Conservation (phyloP, 2,113 vertebrate species). For the Crocuta crocuta region DNA sequence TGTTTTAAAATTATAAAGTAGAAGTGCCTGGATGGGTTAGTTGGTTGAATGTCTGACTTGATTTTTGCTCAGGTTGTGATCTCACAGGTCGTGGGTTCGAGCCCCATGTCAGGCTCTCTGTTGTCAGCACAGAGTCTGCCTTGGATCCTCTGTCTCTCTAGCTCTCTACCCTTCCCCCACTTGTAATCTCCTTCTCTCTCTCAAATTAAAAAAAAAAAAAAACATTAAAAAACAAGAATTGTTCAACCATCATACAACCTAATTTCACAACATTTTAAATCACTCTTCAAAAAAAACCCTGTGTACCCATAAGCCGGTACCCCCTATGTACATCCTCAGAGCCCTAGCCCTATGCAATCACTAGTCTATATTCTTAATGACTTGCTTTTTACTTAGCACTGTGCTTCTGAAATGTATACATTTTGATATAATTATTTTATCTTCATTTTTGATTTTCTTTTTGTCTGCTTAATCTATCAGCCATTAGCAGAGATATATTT, state of each 20-base stretch:
- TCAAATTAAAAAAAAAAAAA: no score
- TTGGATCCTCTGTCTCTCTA: no score
- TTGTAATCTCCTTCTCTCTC: no score
- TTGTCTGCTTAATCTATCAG: neutral
- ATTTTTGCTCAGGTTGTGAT: no score
- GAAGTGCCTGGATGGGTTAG: no score
- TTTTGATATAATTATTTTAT: neutral
- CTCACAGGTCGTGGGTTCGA: no score
- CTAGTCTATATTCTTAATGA: neutral
- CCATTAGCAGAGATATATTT: neutral
- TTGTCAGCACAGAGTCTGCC: no score
- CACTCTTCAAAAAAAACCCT: neutral
- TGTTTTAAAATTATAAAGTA: neutral
- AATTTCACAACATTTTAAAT: neutral
- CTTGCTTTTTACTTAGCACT: neutral
- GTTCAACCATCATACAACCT: neutral
- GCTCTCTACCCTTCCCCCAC: no score
- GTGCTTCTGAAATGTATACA: neutral
- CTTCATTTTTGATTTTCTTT: neutral
- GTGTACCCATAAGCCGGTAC: fast-evolving
- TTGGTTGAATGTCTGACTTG: no score
- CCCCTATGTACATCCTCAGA: neutral
- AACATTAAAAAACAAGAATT: neutral
- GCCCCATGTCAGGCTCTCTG: no score
- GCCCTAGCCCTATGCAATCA: neutral